Evolutionary conservation across 2,113 vertebrate genomes (phyloP), one percentile per base, ranked within the genome.

Genomic region (Phycodurus eques): DNA sequence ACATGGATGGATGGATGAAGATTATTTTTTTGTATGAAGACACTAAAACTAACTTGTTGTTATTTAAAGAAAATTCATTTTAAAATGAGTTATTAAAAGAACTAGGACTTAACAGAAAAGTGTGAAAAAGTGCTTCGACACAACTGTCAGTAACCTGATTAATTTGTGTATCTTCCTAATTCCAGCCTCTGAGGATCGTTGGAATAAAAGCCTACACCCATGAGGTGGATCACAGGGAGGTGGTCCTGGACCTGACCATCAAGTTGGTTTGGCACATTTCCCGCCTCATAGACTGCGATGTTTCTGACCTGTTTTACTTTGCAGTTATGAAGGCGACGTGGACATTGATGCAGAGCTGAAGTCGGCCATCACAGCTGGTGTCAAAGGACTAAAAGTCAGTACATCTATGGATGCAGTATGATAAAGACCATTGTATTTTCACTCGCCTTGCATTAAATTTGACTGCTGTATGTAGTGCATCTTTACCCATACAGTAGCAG

Each of bases 321-420:
- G 71, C 90, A 99, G 98, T 78, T 99, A 97, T 5, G 76, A 88
- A 0, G 94, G 96, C 1, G 98, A 99, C 75, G 95, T 95, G 70
- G 94, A 98, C 90, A 97, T 99, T 65, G 92, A 95, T 6, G 92
- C 94, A 75, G 92, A 94, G 17, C 88, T 99, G 85, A 94, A 96
- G 47, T 85, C 95, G 51, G 90, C 95, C 1, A 91, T 94, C 56
- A 94, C 91, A 13, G 96, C 94, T 15, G 98, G 98, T 5, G 86
- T 98, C 75, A 98, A 96, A 46, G 95, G 94, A 5, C 11, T 99
- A 9, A 94, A 95, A 93, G 98, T 99, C 73, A 12, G 93, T 17
- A 0, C 0, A 5, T 60, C 19, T 60, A 44, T 13, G 35, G 6
- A 39, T 39, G 35, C 13, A 51, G 17, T 51, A 17, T 15, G 14